Evolutionary conservation across 2,888 invertebrate species (phyloP), one percentile per base, ranked within the genome.

Genomic region (Trisateles emortualis): DNA sequence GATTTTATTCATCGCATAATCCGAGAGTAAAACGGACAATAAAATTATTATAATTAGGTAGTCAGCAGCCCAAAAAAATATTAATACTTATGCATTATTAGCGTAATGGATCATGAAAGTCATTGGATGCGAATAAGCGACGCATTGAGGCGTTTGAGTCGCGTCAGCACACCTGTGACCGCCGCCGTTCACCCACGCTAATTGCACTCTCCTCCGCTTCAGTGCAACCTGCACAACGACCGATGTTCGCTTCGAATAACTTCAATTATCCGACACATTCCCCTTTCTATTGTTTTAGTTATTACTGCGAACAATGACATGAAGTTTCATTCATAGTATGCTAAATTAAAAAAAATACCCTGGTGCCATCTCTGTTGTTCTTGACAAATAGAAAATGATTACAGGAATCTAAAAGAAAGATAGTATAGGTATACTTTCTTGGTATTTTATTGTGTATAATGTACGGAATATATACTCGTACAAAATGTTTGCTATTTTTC

Each of bases 131-230:
- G 32, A 26, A 24, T 29, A 4, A 2, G 33, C 36, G 29, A 11
- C 35, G 26, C 29, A 13, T 16, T 35, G 24, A 13, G 2, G n/a
- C 30, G 14, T 40, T 22, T 24, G 16, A 35, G 10, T 42, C 30
- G 11, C 32, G 42, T 26, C 43, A 24, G 11, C 14, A 8, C 5
- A 6, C 22, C 22, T 6, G 5, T 30, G 41, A 19, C 3, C 40
- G 19, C 4, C 19, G 22, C 11, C 10, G 13, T 2, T 45, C 39
- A 36, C 50, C 24, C 32, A 33, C 45, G 39, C 63, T 71, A 70
- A 71, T 70, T 72, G 68, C 54, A 52, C 65, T 65, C 55, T 51
- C 56, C 50, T 58, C 52, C 53, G 53, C 56, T 59, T 22, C 58
- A 43, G 51, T 49, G 54, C 52, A 47, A 47, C 32, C 50, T 48